Percentiles rank a stretch among this genome's conserved stretches.
Conservation (phyloP, 1,140 invertebrate genomes). For the Caenorhabditis brenneri region DNA sequence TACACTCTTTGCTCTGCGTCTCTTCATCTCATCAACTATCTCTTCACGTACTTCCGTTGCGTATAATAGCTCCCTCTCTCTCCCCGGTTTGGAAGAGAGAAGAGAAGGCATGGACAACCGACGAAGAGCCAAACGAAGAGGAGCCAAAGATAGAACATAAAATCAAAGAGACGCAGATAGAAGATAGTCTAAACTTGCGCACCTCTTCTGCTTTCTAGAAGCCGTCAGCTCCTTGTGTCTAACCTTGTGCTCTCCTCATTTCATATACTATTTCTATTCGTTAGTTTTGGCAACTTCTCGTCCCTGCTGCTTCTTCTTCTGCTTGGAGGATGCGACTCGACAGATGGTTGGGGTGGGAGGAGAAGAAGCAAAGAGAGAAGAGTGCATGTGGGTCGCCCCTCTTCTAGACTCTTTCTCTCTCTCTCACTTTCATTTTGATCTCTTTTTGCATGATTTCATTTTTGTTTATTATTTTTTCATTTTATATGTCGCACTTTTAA, state of each 20-base stretch:
- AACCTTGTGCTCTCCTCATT: not conserved
- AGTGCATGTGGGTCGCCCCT: not conserved
- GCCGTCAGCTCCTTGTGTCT: not conserved
- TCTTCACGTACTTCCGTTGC: conserved; percentile 5
- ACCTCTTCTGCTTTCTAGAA: not conserved
- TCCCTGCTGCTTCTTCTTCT: not conserved
- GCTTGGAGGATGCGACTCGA: not conserved
- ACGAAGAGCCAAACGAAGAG: no score
- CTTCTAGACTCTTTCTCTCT: not conserved
- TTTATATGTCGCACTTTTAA: no score
- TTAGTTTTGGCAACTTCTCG: not conserved
- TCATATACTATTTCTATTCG: not conserved
- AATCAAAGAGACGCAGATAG: not conserved
- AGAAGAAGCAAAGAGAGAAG: no score
- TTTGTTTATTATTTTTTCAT: no score
- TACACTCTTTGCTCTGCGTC: not conserved
- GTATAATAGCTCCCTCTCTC: not conserved
- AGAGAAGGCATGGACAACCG: no score
- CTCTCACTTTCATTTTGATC: not conserved
- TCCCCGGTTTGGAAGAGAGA: not conserved
- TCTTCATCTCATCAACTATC: not conserved
- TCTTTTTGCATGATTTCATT: no score
- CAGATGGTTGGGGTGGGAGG: not conserved
- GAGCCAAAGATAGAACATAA: not conserved
- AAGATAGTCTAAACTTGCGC: not conserved